Conservation (phyloP, 2,113 vertebrate species). For the Carlito syrichta region DNA sequence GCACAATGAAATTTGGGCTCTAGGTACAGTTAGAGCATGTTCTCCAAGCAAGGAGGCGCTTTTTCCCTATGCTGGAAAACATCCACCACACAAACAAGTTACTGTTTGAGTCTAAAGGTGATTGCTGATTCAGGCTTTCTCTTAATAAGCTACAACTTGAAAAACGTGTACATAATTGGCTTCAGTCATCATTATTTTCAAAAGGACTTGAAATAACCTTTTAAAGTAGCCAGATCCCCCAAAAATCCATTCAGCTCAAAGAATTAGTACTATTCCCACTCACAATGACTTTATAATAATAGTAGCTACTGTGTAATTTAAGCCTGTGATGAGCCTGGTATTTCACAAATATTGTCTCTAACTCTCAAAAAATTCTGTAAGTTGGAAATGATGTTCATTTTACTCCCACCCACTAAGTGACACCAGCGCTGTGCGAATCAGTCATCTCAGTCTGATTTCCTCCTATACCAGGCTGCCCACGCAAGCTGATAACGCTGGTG, state of each 20-base stretch:
- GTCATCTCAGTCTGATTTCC: background rate
- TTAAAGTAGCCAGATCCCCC: background rate
- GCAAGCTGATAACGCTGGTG: rapidly evolving
- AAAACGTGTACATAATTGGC: background rate
- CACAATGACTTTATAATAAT: background rate
- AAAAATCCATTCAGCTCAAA: background rate
- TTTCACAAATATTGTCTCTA: background rate
- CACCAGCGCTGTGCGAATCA: background rate
- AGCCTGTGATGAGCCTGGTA: background rate
- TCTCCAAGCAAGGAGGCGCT: background rate
- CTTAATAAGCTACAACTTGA: conserved; percentile 2
- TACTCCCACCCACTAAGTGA: background rate
- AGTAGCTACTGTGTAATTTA: background rate
- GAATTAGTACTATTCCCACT: background rate
- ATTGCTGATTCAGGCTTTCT: background rate
- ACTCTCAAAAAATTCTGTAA: background rate
- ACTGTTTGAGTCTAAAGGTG: background rate
- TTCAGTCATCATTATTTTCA: conserved; percentile 6
- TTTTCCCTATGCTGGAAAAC: background rate
- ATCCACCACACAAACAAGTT: background rate
- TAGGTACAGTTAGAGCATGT: background rate
- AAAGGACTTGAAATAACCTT: conserved; percentile 10
- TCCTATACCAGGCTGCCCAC: rapidly evolving
- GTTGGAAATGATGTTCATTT: background rate
- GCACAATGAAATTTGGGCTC: background rate